A percentile compares a stretch with the other conserved stretches of the same genome.
Conservation (phyloP, 2,888 invertebrate genomes). For the Acleris laterana region DNA sequence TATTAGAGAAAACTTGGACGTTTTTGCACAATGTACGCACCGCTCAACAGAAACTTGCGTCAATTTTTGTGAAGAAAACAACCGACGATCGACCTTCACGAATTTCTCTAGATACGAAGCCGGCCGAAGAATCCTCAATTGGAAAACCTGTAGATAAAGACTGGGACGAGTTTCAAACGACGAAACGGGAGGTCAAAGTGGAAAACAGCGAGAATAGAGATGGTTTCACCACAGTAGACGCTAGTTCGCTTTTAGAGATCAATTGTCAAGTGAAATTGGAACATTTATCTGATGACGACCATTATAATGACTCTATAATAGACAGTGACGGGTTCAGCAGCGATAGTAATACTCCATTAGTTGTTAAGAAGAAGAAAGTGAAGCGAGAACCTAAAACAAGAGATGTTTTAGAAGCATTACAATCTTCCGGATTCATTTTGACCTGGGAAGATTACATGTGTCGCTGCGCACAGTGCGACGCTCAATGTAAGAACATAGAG, state of each 20-base stretch:
- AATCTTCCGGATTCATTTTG: slow-evolving; percentile 45
- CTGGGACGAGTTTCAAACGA: slow-evolving; percentile 66
- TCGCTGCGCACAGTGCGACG: slow-evolving; percentile 71
- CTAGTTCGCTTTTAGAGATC: slow-evolving; percentile 49
- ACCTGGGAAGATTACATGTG: slow-evolving; percentile 74
- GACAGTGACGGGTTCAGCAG: slow-evolving; percentile 52
- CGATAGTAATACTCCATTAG: slow-evolving; percentile 68
- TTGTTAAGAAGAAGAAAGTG: slow-evolving; percentile 55
- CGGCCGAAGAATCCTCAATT: slow-evolving; percentile 38
- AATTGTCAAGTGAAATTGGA: slow-evolving; percentile 58
- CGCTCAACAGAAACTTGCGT: slow-evolving; percentile 66
- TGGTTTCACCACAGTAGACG: slow-evolving; percentile 49
- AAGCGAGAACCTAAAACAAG: slow-evolving; percentile 49
- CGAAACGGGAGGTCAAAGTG: slow-evolving; percentile 62
- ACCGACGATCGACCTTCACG: slow-evolving; percentile 38
- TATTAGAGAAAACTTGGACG: slow-evolving; percentile 71
- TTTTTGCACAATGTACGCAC: slow-evolving; percentile 68
- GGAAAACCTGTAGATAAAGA: slow-evolving; percentile 66
- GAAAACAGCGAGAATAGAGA: slow-evolving; percentile 51
- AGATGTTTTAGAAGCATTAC: slow-evolving; percentile 36
- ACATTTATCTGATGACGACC: slow-evolving; percentile 48
- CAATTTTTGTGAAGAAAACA: slow-evolving; percentile 52
- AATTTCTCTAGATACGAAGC: slow-evolving; percentile 39
- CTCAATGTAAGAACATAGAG: slow-evolving; percentile 67
- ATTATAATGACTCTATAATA: slow-evolving; percentile 38